Evolutionary conservation across 2,888 invertebrate species (phyloP), one percentile per base, ranked within the genome.

Genomic region (Agonopterix arenella): DNA sequence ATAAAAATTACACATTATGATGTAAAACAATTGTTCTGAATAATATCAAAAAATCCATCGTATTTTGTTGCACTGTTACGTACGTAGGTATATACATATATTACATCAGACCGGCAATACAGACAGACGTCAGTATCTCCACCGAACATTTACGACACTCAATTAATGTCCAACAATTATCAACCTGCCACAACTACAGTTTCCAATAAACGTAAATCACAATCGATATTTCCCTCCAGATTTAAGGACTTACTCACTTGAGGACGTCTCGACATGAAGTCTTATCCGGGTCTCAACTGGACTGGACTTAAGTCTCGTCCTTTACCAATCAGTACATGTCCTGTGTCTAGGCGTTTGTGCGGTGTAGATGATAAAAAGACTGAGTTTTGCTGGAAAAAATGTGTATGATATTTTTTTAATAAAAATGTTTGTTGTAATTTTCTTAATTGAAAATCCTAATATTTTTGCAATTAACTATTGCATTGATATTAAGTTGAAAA

Each of bases 241-340:
- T 46, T 44, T 46, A 45, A 28, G 40, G 53, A 54, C 55, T 59
- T 57, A 55, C 42, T 47, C 49, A 42, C 45, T 48, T 50, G 45
- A 45, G 46, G 48, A 44, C 49, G 56, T 49, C 51, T 49, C 51
- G 46, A 50, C 47, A 46, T 46, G 48, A 47, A 47, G 47, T 42
- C 47, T 63, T 59, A 64, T 61, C 60, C 53, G 38, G 52, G 55
- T 48, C 51, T 41, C 44, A 48, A 47, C 53, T 54, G 57, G 59
- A 55, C 55, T 49, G 41, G 55, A 58, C 62, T 63, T 59, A 59
- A 52, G 52, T 58, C 54, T 1, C 59, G 47, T 50, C 52, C 50
- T 48, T 53, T 38, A 57, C 60, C 64, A 62, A 66, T 66, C 62
- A 55, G 54, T 51, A 58, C 58, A 54, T 59, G 52, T 56, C 55